phyloP scores from a whole-genome alignment of 2,113 vertebrate genomes.

The Anguilla rostrata region DNA sequence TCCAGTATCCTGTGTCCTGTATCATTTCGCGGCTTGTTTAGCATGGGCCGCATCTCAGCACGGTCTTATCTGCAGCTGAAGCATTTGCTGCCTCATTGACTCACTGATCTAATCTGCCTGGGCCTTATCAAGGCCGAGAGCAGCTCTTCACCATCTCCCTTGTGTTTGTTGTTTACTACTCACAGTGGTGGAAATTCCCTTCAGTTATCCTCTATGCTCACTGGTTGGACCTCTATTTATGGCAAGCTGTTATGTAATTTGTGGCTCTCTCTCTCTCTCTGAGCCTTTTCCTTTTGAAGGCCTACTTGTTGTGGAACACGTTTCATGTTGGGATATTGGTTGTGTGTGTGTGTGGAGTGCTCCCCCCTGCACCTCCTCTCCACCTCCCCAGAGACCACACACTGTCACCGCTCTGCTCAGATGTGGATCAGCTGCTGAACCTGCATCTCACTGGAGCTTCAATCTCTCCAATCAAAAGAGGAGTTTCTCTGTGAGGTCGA shows the following conservation, averaged over 20 bases:
- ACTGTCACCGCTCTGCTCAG: neutral
- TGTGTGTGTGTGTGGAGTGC: neutral
- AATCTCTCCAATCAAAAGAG: neutral
- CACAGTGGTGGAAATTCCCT: neutral
- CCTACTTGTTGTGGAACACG: neutral
- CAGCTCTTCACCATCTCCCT: neutral
- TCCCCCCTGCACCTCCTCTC: neutral
- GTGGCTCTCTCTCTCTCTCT: neutral
- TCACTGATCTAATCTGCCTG: neutral
- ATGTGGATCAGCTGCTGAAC: neutral
- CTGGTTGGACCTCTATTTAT: no score
- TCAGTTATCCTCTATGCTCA: neutral
- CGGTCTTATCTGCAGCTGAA: neutral
- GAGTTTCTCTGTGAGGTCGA: neutral
- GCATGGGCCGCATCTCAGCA: no score
- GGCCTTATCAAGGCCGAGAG: neutral
- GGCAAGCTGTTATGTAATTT: no score
- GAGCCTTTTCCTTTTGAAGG: neutral
- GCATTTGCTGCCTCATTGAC: neutral
- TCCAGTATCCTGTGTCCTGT: neutral
- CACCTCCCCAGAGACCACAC: neutral
- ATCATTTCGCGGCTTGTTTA: neutral
- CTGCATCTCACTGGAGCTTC: neutral
- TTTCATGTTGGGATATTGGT: neutral
- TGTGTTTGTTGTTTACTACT: neutral